Evolutionary conservation across 2,113 vertebrate genomes (phyloP).

Genomic region (Callaeas wilsoni): DNA sequence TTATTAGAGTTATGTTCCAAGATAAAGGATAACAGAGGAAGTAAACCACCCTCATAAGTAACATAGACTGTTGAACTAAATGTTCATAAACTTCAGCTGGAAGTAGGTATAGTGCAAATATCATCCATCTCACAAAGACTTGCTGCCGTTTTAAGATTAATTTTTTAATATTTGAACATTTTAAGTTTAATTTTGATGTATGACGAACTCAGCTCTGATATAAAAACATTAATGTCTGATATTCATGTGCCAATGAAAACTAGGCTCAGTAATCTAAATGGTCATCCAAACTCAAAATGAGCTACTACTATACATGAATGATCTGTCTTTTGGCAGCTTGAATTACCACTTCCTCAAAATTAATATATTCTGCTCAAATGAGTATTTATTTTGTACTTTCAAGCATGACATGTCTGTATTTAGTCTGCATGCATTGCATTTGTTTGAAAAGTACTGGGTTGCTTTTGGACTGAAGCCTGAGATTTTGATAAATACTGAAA

Average conservation of each 20-base stretch:
- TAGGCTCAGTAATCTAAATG: not conserved
- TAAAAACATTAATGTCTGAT: not conserved
- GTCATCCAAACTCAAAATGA: not conserved
- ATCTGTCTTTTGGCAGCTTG: not conserved
- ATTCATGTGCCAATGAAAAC: not conserved
- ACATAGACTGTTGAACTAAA: not conserved
- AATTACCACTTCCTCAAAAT: not conserved
- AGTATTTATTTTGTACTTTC: not conserved
- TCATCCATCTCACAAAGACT: not conserved
- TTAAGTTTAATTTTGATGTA: not conserved
- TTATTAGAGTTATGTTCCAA: not conserved
- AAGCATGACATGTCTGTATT: not conserved
- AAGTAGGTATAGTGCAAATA: not conserved
- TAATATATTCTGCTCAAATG: not conserved
- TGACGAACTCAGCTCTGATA: not conserved
- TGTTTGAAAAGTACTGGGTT: not conserved
- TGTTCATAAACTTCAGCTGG: not conserved
- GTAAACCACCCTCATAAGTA: not conserved
- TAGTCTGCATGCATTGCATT: not conserved
- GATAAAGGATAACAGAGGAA: not conserved
- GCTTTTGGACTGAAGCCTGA: not conserved
- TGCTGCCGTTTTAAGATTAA: not conserved
- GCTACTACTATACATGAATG: not conserved
- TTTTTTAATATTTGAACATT: not conserved
- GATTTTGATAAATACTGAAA: not conserved